phyloP scores from a whole-genome alignment of 2,888 invertebrate species.

The Heliconius erato region DNA sequence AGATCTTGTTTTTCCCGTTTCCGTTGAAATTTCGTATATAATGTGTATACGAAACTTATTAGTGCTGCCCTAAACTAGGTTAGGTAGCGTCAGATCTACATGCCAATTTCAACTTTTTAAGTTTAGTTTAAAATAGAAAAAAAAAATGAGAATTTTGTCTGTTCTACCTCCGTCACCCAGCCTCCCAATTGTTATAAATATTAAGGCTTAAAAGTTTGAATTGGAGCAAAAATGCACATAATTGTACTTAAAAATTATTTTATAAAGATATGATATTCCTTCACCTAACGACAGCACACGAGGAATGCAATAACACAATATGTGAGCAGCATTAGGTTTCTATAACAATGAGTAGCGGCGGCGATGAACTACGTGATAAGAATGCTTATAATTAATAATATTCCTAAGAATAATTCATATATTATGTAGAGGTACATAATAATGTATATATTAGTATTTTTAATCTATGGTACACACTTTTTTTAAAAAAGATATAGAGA shows the following conservation, averaged over 20 bases:
- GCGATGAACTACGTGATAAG: conserved; percentile 36
- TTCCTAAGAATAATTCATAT: conserved; percentile 29
- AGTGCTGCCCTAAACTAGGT: background rate
- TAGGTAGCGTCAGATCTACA: no score
- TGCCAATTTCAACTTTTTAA: no score
- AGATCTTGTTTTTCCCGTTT: no score
- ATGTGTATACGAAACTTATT: no score
- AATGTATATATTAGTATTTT: background rate
- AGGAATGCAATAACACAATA: conserved; percentile 33
- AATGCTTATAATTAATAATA: conserved; percentile 29
- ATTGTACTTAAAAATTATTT: background rate
- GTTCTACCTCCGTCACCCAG: background rate
- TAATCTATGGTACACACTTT: background rate
- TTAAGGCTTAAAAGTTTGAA: no score
- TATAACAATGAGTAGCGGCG: conserved; percentile 39
- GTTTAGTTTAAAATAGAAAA: no score
- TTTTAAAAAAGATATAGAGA: background rate
- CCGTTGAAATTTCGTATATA: no score
- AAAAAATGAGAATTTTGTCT: background rate
- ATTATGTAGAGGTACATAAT: background rate
- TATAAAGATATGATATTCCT: background rate
- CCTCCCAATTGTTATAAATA: no score
- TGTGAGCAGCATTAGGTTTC: conserved; percentile 42
- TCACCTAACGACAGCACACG: conserved; percentile 27
- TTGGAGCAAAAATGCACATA: no score